These are phyloP conservation scores for Tetranychus urticae DNA, from an alignment of 1,140 invertebrate species.

Conservation along the genomic window DNA sequence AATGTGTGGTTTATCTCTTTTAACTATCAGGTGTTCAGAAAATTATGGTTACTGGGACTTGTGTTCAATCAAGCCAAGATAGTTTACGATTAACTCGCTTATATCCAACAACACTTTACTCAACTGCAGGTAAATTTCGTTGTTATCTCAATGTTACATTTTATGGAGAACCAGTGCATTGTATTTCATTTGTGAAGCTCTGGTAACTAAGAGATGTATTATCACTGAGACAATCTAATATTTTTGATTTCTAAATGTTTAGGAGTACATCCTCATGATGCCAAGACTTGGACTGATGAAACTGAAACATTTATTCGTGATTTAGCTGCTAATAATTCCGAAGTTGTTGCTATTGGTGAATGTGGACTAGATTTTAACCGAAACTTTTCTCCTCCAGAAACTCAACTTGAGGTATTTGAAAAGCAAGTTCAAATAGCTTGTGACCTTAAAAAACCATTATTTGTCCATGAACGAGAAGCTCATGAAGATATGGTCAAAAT, in stretches of 20 bases:
- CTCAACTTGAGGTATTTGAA: conserved; percentile 62
- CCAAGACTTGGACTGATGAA: conserved; percentile 67
- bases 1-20: no score
- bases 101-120: conserved; percentile 35
- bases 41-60: conserved; percentile 77
- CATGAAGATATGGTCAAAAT: conserved; percentile 43
- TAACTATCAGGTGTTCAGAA: conserved; percentile 53
- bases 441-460: conserved; percentile 58
- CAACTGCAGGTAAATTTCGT: conserved; percentile 46
- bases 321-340: conserved; percentile 41
- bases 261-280: conserved; percentile 85
- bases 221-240: not conserved
- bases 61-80: conserved; percentile 65
- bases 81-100: conserved; percentile 40
- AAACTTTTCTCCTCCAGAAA: conserved; percentile 67
- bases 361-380: conserved; percentile 83
- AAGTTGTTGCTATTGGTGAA: conserved; percentile 79
- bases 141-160: no score
- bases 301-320: conserved; percentile 27
- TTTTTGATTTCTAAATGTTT: not conserved
- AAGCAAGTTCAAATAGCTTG: conserved; percentile 72
- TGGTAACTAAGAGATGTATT: no score
- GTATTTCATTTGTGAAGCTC: no score
- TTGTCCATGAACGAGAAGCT: conserved; percentile 73
- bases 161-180: no score